Evolutionary conservation across 2,797 vertebrate genomes (phyloP).

Genomic region (Anableps anableps): DNA sequence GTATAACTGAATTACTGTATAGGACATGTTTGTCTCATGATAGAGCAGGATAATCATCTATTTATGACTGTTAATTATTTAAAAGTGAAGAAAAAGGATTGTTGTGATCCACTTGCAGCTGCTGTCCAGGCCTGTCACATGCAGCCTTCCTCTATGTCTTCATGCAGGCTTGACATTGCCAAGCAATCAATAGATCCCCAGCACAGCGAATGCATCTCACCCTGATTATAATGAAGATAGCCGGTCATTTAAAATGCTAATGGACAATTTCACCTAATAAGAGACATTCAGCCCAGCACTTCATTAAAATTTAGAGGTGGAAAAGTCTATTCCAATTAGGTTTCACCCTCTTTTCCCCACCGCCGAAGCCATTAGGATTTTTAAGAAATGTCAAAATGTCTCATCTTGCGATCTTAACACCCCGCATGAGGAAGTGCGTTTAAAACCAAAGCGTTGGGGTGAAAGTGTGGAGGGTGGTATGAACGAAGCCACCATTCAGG

Average conservation of each 20-base stretch:
- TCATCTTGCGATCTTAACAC: constrained; percentile 63
- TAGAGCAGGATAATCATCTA: constrained; percentile 81
- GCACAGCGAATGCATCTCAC: constrained; percentile 66
- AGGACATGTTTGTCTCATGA: constrained; percentile 72
- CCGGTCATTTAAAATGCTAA: constrained; percentile 82
- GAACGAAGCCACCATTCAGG: constrained; percentile 58
- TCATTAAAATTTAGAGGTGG: constrained; percentile 84
- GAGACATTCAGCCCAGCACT: constrained; percentile 76
- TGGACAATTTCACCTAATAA: constrained; percentile 79
- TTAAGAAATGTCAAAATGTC: constrained; percentile 71
- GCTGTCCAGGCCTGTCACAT: constrained; percentile 55
- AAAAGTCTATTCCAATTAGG: constrained; percentile 80
- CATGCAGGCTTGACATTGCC: constrained; percentile 76
- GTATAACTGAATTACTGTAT: constrained; percentile 77
- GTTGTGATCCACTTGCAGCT: constrained; percentile 55
- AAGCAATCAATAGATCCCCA: constrained; percentile 73
- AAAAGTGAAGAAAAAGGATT: constrained; percentile 79
- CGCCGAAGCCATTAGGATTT: constrained; percentile 71
- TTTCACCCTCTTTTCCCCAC: constrained; percentile 57
- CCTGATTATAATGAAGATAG: constrained; percentile 80
- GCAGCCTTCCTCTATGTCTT: constrained; percentile 60
- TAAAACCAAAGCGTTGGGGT: constrained; percentile 42
- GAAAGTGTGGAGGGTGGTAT: constrained; percentile 13
- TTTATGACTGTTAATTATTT: constrained; percentile 84
- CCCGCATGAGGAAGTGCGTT: constrained; percentile 45